A percentile compares a stretch with the other conserved stretches of the same genome.
Conservation (phyloP, 2,113 vertebrate species). For the Ophiodon elongatus region DNA sequence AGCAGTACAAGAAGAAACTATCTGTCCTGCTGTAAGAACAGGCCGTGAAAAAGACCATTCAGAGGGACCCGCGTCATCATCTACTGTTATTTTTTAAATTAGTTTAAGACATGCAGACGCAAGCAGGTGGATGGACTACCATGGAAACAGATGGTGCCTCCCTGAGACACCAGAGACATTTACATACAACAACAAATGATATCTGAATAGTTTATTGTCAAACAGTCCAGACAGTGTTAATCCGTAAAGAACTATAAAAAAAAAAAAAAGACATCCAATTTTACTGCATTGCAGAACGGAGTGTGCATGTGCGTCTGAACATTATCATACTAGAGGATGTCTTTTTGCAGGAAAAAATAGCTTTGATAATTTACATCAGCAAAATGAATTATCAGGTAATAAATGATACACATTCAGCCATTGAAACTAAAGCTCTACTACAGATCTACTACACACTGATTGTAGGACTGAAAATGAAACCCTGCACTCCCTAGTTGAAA, state of each 20-base stretch:
- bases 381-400: slow-evolving; percentile 35
- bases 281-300: slow-evolving; percentile 16
- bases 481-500: slow-evolving; percentile 50
- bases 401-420: slow-evolving; percentile 2
- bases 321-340: neutral
- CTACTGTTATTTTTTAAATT: slow-evolving; percentile 26
- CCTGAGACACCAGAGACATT: slow-evolving; percentile 50
- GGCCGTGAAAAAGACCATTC: slow-evolving; percentile 18
- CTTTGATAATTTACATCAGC: slow-evolving; percentile 10
- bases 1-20: slow-evolving; percentile 44
- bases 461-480: slow-evolving; percentile 1
- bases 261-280: neutral
- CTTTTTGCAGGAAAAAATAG: slow-evolving; percentile 13
- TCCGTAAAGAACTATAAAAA: slow-evolving; percentile 49
- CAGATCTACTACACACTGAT: slow-evolving; percentile 45
- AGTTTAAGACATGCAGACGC: slow-evolving; percentile 31
- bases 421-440: slow-evolving; percentile 23
- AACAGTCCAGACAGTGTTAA: slow-evolving; percentile 58
- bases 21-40: slow-evolving; percentile 35
- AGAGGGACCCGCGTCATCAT: slow-evolving; percentile 31
- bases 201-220: slow-evolving; percentile 64
- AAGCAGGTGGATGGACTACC: slow-evolving; percentile 48
- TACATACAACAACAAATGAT: slow-evolving; percentile 61
- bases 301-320: neutral
- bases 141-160: slow-evolving; percentile 63